A percentile compares a stretch with the other conserved stretches of the same genome.
phyloP scores from a whole-genome alignment of 1,140 invertebrate genomes.

The Chelonus insularis region DNA sequence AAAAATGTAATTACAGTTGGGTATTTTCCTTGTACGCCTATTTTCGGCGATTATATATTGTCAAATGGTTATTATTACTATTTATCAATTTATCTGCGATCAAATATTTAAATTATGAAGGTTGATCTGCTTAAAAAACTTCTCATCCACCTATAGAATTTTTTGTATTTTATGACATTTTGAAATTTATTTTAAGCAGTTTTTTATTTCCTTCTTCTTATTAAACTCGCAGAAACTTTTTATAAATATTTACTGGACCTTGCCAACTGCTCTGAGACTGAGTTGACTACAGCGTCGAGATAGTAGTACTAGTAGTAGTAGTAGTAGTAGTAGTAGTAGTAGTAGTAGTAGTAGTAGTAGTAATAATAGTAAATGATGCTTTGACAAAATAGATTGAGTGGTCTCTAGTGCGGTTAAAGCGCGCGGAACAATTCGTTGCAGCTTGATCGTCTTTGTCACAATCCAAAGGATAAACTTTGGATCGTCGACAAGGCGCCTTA shows the following conservation, averaged over 20 bases:
- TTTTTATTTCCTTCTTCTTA: slow-evolving; percentile 48
- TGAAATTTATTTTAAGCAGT: slow-evolving; percentile 44
- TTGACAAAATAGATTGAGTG: too few relatives aligned
- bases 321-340: too few relatives aligned
- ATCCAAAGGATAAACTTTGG: slow-evolving; percentile 23
- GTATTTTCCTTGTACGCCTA: slow-evolving; percentile 48
- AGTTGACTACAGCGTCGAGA: too few relatives aligned
- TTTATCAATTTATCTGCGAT: slow-evolving; percentile 23
- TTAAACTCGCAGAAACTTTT: not conserved
- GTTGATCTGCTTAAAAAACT: too few relatives aligned
- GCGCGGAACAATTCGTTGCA: slow-evolving; percentile 49
- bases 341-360: too few relatives aligned
- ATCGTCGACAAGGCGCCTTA: slow-evolving; percentile 38
- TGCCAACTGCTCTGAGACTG: slow-evolving; percentile 36
- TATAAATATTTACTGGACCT: slow-evolving; percentile 51
- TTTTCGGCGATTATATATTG: too few relatives aligned
- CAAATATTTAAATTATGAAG: too few relatives aligned
- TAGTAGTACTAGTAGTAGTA: too few relatives aligned
- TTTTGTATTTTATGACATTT: too few relatives aligned
- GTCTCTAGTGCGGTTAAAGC: slow-evolving; percentile 32
- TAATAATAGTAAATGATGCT: too few relatives aligned
- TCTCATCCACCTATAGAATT: too few relatives aligned
- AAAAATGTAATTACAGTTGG: slow-evolving; percentile 37
- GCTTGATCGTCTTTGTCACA: slow-evolving; percentile 30
- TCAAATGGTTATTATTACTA: slow-evolving; percentile 26